phyloP scores from a whole-genome alignment of 2,888 invertebrate genomes.

The Cactoblastis cactorum region DNA sequence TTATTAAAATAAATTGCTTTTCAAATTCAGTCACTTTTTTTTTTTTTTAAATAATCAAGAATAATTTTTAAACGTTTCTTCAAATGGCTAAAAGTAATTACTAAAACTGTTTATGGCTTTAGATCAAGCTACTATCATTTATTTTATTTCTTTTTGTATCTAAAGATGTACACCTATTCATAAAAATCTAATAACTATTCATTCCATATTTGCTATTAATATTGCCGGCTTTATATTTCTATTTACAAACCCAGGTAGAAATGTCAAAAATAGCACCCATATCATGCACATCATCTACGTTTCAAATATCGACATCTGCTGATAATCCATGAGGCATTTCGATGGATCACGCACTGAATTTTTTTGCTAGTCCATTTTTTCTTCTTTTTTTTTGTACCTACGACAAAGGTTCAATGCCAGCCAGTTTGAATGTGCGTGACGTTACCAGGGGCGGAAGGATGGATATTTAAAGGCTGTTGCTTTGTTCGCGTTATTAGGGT shows the following conservation, averaged over 20 bases:
- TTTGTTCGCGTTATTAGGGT: conserved; percentile 61
- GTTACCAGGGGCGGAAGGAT: conserved; percentile 73
- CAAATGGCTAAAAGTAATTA: too few species aligned
- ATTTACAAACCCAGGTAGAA: conserved; percentile 42
- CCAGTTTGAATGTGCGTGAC: conserved; percentile 71
- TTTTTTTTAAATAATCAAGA: too few species aligned
- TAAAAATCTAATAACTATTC: not conserved
- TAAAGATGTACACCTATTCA: not conserved
- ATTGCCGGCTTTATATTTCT: conserved; percentile 17
- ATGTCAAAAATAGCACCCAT: conserved; percentile 43
- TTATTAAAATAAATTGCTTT: too few species aligned
- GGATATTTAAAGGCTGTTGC: conserved; percentile 49
- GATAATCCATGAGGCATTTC: conserved; percentile 58
- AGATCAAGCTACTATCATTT: too few species aligned
- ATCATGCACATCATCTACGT: conserved; percentile 51
- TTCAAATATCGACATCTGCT: conserved; percentile 64
- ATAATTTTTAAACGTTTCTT: too few species aligned
- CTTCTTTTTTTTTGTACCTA: conserved; percentile 66
- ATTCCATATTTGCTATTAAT: conserved; percentile 2
- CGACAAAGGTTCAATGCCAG: conserved; percentile 59
- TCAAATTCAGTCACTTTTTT: too few species aligned
- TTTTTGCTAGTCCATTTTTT: conserved; percentile 53
- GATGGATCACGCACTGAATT: conserved; percentile 61
- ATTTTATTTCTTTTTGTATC: too few species aligned
- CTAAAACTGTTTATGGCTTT: too few species aligned